phyloP scores from a whole-genome alignment of 2,888 invertebrate species.

The Agrochola circellaris region DNA sequence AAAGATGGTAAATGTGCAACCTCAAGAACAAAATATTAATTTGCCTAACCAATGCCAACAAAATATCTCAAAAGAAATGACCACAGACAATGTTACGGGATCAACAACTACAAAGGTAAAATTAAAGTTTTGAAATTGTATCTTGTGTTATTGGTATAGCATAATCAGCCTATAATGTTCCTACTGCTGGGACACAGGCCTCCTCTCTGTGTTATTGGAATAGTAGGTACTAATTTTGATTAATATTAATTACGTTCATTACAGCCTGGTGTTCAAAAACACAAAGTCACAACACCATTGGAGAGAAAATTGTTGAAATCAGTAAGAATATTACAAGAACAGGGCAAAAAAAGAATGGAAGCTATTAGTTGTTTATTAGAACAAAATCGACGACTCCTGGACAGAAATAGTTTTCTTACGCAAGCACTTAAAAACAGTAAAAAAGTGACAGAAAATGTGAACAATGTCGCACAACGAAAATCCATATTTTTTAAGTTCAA shows the following conservation, averaged over 20 bases:
- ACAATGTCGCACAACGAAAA: not conserved
- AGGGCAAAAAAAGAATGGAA: constrained; percentile 14
- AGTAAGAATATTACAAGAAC: constrained; percentile 13
- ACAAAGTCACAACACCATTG: constrained; percentile 3
- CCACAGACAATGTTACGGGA: not conserved
- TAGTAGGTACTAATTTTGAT: not conserved
- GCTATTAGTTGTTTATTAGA: constrained; percentile 26
- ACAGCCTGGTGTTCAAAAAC: constrained; percentile 21
- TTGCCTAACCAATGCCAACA: not conserved
- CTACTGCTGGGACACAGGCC: no score
- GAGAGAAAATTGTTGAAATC: constrained; percentile 29
- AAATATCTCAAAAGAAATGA: not conserved
- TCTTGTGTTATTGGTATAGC: not conserved
- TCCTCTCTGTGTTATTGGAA: no score
- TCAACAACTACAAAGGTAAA: constrained; percentile 15
- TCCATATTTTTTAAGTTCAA: not conserved
- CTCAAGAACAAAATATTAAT: not conserved
- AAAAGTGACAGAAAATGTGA: not conserved
- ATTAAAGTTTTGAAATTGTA: not conserved
- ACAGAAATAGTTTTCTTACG: constrained; percentile 23
- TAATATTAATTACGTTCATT: not conserved
- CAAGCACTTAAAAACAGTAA: not conserved
- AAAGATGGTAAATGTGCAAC: not conserved
- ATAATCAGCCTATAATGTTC: no score
- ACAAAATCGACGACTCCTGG: constrained; percentile 28